phyloP scores from a whole-genome alignment of 35 echinoderm and acorn worm species.

The Strongylocentrotus purpuratus region DNA sequence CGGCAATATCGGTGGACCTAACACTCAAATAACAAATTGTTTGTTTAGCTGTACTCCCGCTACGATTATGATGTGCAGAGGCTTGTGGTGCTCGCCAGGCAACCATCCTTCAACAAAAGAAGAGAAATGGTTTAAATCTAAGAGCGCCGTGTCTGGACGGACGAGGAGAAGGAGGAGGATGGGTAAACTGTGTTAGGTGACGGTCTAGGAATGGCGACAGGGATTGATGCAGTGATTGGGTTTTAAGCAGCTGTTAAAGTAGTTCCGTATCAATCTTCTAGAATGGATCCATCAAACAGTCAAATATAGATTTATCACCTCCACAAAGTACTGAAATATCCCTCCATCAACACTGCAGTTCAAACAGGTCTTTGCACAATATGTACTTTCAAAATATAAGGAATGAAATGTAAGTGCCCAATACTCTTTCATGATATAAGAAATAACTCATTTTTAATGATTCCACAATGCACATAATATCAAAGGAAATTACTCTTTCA shows the following conservation, averaged over 20 bases:
- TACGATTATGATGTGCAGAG: conserved; percentile 27
- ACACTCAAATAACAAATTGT: conserved; percentile 40
- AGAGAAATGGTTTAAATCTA: neutral
- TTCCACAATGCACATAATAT: no score
- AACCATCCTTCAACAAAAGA: neutral
- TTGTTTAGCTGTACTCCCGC: conserved; percentile 42
- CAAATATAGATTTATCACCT: conserved; percentile 36
- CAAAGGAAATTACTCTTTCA: no score
- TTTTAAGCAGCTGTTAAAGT: conserved; percentile 52
- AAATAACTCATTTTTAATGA: no score
- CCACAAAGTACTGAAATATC: no score
- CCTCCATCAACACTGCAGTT: neutral
- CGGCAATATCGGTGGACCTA: neutral
- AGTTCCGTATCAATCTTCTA: conserved; percentile 30
- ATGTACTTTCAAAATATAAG: neutral
- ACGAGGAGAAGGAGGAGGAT: neutral
- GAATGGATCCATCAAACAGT: conserved; percentile 36
- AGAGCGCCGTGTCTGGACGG: conserved; percentile 3
- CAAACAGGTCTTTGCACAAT: neutral
- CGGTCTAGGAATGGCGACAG: neutral
- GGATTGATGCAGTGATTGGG: conserved; percentile 35
- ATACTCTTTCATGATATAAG: neutral
- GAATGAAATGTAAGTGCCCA: neutral
- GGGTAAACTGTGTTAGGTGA: neutral
- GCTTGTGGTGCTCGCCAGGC: neutral